Base-by-base conservation (phyloP, 2,113 vertebrate species). In the Climacteris rufus region DNA sequence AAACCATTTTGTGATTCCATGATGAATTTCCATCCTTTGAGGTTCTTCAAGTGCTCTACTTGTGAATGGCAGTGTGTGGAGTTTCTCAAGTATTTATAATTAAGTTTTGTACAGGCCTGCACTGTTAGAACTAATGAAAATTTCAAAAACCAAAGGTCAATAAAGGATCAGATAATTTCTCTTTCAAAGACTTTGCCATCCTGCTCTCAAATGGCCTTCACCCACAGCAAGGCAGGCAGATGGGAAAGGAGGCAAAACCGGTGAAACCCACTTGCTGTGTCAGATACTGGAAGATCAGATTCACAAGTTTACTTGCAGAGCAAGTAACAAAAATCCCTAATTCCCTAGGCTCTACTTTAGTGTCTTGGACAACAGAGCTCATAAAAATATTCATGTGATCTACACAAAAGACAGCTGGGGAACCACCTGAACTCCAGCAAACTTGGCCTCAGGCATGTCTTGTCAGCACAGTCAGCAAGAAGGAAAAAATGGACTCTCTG, bases 31-130 rank as follows among this genome's bases (percentile, higher is more conserved):
- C 50, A 52, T 11, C 50, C 50, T 65, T 60, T n/a, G 35, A 61
- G 24, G 40, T 31, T 87, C 35, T 57, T 79, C 75, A 59, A 56
- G 44, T 44, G 47, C 19, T 89, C 35, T 64, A 30, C 68, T 59
- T 50, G 49, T 53, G 47, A 90, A 75, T 0, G 0, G 35, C 0
- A 4, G 22, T 15, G 21, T 5, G 57, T 18, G 23, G 47, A 68
- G 15, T 35, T 89, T 75, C 61, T 57, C 31, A 21, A 76, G 75
- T 35, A 64, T 33, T 91, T 53, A 8, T 24, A 49, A 79, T 52
- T 52, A 76, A 30, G 56, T 20, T 84, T 61, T 56, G 40, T 37
- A 39, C 10, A 74, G 25, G 31, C 44, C 52, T 56, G 40, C 31
- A 23, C 31, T 27, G 31, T n/a, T 50, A 74, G 12, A 92, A 40